These are phyloP conservation scores for Monoplex corrugatus DNA, from an alignment of 2,888 invertebrate species.

Conservation along the genomic window DNA sequence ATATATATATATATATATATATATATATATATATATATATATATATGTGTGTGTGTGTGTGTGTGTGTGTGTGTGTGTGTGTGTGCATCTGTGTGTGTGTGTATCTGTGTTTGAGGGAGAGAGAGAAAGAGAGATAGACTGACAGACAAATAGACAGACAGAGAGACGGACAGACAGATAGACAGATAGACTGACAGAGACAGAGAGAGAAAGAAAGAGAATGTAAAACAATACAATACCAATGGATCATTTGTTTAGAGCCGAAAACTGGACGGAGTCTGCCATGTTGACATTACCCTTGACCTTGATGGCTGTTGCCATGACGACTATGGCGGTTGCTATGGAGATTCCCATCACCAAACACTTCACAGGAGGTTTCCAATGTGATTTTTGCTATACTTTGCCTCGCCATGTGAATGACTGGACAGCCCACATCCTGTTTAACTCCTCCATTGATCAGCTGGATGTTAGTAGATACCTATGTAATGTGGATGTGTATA, in stretches of 20 bases:
- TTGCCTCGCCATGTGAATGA: not conserved
- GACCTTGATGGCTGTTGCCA: not conserved
- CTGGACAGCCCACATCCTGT: constrained; percentile 12
- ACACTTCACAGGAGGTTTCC: not conserved
- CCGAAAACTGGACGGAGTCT: too few species aligned
- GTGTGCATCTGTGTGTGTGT: not conserved
- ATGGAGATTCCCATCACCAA: constrained; percentile 2
- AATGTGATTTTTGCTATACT: constrained; percentile 14
- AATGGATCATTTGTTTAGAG: too few species aligned
- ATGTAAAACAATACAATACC: too few species aligned
- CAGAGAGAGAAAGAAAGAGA: not conserved
- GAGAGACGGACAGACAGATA: too few species aligned
- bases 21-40: constrained; percentile 22
- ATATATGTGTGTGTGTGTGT: not conserved
- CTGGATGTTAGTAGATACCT: constrained; percentile 9
- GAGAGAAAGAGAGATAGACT: not conserved
- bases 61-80: too few species aligned
- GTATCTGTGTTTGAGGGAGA: not conserved
- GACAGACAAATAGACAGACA: too few species aligned
- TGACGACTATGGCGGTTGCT: not conserved
- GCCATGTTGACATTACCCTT: not conserved
- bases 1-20: not conserved
- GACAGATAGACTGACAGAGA: too few species aligned
- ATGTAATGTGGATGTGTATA: too few species aligned
- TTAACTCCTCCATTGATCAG: not conserved